Conservation (phyloP, 2,888 invertebrate species). For the Drosophila siamana region DNA sequence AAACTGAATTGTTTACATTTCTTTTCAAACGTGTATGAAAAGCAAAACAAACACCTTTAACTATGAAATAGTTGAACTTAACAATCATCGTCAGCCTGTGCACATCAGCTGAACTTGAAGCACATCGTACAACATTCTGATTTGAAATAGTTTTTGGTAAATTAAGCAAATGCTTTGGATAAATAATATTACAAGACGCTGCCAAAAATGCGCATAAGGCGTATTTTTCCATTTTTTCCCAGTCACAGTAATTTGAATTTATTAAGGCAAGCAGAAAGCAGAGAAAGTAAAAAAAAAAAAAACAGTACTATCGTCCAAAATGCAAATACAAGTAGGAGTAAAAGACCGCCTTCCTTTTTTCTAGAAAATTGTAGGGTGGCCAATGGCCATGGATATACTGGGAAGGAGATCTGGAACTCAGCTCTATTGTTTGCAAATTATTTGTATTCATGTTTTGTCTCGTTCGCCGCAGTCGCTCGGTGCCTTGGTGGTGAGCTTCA, state of each 20-base stretch:
- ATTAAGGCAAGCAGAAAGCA: conserved; percentile 58
- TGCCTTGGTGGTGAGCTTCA: conserved; percentile 36
- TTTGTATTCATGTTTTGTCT: conserved; percentile 63
- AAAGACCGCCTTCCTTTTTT: conserved; percentile 44
- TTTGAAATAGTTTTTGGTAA: conserved; percentile 41
- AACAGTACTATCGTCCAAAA: conserved; percentile 43
- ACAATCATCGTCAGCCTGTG: too few species aligned
- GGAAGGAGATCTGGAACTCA: not conserved
- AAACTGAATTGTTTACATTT: too few species aligned
- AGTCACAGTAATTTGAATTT: conserved; percentile 58
- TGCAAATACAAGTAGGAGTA: conserved; percentile 67
- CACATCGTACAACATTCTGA: not conserved
- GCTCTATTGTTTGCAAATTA: conserved; percentile 70
- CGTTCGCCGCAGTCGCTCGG: conserved; percentile 36
- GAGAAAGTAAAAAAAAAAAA: conserved; percentile 22
- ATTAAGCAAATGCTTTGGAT: conserved; percentile 30
- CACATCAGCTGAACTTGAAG: conserved; percentile 3
- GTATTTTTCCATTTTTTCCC: conserved; percentile 1
- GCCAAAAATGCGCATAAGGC: conserved; percentile 33
- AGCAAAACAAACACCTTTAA: too few species aligned
- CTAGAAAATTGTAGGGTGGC: not conserved
- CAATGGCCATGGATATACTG: conserved; percentile 23
- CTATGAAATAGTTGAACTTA: too few species aligned
- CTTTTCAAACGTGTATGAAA: too few species aligned
- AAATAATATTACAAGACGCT: conserved; percentile 19